Percentiles rank a stretch among this genome's conserved stretches.
phyloP scores from a whole-genome alignment of 1,140 invertebrate genomes.

The Bradysia coprophila region DNA sequence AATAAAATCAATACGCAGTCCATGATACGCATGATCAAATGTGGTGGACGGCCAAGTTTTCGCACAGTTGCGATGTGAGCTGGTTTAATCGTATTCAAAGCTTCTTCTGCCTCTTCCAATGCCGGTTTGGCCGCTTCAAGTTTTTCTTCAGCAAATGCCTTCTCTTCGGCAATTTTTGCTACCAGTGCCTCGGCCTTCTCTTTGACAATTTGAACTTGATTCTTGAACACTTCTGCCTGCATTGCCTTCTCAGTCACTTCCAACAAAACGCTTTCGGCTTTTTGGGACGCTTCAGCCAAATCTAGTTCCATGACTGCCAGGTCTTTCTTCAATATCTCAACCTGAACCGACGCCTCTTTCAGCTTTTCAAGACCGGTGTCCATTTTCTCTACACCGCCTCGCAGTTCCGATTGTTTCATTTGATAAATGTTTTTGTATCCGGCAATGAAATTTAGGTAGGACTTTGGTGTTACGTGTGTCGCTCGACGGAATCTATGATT shows the following conservation, averaged over 20 bases:
- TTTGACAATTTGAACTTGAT: constrained; percentile 88
- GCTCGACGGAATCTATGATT: constrained; percentile 50
- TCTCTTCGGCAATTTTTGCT: constrained; percentile 77
- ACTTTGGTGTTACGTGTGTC: constrained; percentile 93
- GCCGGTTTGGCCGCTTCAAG: constrained; percentile 73
- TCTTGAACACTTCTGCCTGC: constrained; percentile 89
- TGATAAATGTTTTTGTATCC: constrained; percentile 90
- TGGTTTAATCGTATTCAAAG: constrained; percentile 90
- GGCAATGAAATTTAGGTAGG: constrained; percentile 87
- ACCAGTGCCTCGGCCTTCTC: constrained; percentile 87
- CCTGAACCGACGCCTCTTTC: constrained; percentile 82
- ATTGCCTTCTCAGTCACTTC: constrained; percentile 80
- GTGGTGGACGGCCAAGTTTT: constrained; percentile 84
- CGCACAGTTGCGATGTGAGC: constrained; percentile 92
- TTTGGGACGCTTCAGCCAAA: constrained; percentile 62
- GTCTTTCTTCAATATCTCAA: constrained; percentile 78
- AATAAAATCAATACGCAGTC: constrained; percentile 89
- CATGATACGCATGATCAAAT: constrained; percentile 97
- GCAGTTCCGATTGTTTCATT: constrained; percentile 72
- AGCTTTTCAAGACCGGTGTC: constrained; percentile 85
- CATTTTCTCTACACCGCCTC: constrained; percentile 79
- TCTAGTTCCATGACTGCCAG: constrained; percentile 89
- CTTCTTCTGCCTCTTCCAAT: constrained; percentile 85
- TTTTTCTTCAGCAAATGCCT: constrained; percentile 75
- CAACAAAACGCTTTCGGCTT: constrained; percentile 63